Evolutionary conservation across 2,797 vertebrate genomes (phyloP).

Genomic region (Phrynocephalus forsythii): DNA sequence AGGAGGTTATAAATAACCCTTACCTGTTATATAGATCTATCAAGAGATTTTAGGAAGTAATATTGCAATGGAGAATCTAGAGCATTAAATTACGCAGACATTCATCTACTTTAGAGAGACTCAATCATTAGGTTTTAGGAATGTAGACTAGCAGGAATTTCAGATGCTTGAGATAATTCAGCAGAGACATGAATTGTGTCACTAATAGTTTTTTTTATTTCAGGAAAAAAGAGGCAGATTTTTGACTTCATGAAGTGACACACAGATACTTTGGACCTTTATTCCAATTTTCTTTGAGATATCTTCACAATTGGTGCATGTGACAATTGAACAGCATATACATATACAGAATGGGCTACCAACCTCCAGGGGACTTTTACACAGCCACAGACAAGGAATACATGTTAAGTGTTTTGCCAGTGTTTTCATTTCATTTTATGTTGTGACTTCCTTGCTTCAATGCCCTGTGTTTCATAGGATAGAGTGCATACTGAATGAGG

Average conservation of each 20-base stretch:
- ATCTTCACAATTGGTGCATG: not conserved
- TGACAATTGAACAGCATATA: not conserved
- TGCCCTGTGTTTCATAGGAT: not conserved
- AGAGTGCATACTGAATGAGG: not conserved
- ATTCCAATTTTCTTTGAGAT: not conserved
- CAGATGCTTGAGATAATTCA: not conserved
- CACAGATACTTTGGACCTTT: not conserved
- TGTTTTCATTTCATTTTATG: not conserved
- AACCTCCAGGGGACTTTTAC: not conserved
- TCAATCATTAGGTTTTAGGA: not conserved
- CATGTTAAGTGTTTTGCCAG: not conserved
- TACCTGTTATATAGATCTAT: not conserved
- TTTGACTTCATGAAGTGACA: not conserved
- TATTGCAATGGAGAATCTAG: not conserved
- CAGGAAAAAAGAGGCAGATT: not conserved
- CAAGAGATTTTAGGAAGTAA: not conserved
- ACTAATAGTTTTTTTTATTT: not conserved
- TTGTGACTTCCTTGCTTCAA: not conserved
- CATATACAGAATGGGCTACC: not conserved
- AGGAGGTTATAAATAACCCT: not conserved
- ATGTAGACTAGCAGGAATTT: constrained; percentile 15
- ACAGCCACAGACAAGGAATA: not conserved
- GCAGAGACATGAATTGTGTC: not conserved
- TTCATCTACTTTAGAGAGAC: not conserved
- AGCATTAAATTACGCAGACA: not conserved